Evolutionary conservation across 2,113 vertebrate genomes (phyloP).

Genomic region (Cygnus buccinator): DNA sequence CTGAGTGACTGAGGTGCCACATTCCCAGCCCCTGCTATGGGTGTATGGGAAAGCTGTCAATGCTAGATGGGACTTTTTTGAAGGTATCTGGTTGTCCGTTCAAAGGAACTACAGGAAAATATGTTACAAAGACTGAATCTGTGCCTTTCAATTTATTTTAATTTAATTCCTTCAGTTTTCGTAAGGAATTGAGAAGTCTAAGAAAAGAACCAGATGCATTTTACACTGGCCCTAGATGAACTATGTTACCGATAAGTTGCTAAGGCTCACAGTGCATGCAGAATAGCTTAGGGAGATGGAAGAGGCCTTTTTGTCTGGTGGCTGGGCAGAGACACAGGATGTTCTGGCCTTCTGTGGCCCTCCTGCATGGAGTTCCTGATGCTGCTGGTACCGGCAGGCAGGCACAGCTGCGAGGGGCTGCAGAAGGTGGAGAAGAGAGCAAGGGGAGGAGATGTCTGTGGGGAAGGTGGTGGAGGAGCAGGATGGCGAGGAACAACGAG

Average conservation of each 20-base stretch:
- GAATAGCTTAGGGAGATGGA: not conserved
- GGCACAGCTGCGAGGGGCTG: not conserved
- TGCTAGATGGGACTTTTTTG: not conserved
- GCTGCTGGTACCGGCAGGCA: rapidly evolving
- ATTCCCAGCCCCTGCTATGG: not conserved
- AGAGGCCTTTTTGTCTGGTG: not conserved
- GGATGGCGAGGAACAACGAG: not conserved
- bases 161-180: not conserved
- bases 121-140: not conserved
- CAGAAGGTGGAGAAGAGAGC: not conserved
- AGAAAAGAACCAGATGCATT: not conserved
- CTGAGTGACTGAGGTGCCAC: not conserved
- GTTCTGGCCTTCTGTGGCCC: not conserved
- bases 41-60: not conserved
- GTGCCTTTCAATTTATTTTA: not conserved
- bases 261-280: not conserved
- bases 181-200: not conserved
- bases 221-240: not conserved
- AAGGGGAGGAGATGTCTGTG: not conserved
- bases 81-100: not conserved
- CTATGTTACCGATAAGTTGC: not conserved
- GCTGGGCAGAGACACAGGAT: not conserved
- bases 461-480: not conserved
- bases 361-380: not conserved
- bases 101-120: not conserved